Evolutionary conservation across 2,888 invertebrate genomes (phyloP).

Genomic region (Drosophila suboccidentalis): DNA sequence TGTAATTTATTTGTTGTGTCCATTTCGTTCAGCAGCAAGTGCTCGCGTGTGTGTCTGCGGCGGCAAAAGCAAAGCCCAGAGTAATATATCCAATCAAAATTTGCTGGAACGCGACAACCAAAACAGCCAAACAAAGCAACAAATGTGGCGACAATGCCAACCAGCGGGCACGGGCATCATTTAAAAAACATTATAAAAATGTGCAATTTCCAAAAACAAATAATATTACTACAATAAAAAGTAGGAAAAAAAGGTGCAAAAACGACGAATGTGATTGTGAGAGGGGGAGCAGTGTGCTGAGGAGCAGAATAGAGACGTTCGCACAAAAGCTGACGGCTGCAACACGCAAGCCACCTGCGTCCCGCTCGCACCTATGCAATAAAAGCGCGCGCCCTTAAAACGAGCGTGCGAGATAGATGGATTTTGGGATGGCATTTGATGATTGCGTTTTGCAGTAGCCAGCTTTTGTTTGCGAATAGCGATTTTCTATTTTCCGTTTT

Average conservation of each 20-base stretch:
- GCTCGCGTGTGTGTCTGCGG: slow-evolving; percentile 80
- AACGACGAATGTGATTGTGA: slow-evolving; percentile 67
- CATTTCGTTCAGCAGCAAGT: slow-evolving; percentile 43
- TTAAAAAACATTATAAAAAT: slow-evolving; percentile 42
- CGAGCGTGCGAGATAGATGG: slow-evolving; percentile 73
- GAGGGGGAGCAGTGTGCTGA: slow-evolving; percentile 51
- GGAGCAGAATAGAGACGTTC: slow-evolving; percentile 44
- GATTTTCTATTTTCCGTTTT: slow-evolving; percentile 75
- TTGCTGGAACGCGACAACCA: slow-evolving; percentile 67
- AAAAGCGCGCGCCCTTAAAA: slow-evolving; percentile 77
- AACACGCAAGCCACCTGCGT: slow-evolving; percentile 70
- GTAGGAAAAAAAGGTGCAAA: slow-evolving; percentile 76
- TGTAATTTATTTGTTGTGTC: slow-evolving; percentile 32
- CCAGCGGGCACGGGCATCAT: slow-evolving; percentile 45
- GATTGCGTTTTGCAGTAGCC: slow-evolving; percentile 51
- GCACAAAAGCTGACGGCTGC: slow-evolving; percentile 66
- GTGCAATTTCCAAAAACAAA: slow-evolving; percentile 71
- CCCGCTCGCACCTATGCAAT: slow-evolving; percentile 62
- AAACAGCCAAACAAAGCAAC: slow-evolving; percentile 64
- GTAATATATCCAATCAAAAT: slow-evolving; percentile 76
- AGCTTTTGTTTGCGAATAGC: slow-evolving; percentile 55
- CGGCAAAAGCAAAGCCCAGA: slow-evolving; percentile 83
- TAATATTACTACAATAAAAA: slow-evolving; percentile 73
- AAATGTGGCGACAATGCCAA: slow-evolving; percentile 56
- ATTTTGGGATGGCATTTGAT: slow-evolving; percentile 58